Evolutionary conservation across 2,113 vertebrate genomes (phyloP), one percentile per base, ranked within the genome.

Genomic region (Arothron firmamentum): DNA sequence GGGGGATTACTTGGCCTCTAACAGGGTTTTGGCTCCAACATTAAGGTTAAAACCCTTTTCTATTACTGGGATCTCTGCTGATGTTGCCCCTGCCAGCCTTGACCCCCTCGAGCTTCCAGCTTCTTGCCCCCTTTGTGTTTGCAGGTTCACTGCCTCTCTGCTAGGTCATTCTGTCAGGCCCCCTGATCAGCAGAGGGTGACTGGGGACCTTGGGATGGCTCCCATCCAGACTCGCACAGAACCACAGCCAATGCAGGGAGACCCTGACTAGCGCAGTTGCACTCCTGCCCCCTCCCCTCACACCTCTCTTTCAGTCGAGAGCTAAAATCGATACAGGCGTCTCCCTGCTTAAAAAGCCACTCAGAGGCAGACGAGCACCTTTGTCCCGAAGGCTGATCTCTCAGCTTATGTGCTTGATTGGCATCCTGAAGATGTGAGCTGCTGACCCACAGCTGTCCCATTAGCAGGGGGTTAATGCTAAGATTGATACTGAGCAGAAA

Each of bases 21-120:
- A 89, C 86, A 87, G 88, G 90, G 88, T 87, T 91, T 90, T 87
- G 90, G 80, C 90, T 88, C 78, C 79, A 85, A 90, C 88, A 90
- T 89, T 91, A 90, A 91, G 90, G 90, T 91, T 92, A 92, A 92
- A 91, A 84, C 88, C 88, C 86, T 88, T 90, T 91, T 91, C 90
- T 90, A 89, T 91, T 92, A 90, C 87, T 54, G 75, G 72, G 81
- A 87, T 88, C 88, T 89, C 79, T 83, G 83, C 78, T 77, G 88
- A 85, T 87, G 88, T 85, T 85, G 81, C 80, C 80, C 81, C 70
- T 55, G 11, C 78, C 75, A 75, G 72, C 80, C 63, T 72, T 31
- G 74, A 62, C 78, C 73, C 78, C 79, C 78, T 47, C 51, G 75
- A 86, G 83, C 81, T 82, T 75, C 81, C 78, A 75, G 79, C 85